Conservation (phyloP, 2,888 invertebrate genomes). For the Stratiomys singularior region DNA sequence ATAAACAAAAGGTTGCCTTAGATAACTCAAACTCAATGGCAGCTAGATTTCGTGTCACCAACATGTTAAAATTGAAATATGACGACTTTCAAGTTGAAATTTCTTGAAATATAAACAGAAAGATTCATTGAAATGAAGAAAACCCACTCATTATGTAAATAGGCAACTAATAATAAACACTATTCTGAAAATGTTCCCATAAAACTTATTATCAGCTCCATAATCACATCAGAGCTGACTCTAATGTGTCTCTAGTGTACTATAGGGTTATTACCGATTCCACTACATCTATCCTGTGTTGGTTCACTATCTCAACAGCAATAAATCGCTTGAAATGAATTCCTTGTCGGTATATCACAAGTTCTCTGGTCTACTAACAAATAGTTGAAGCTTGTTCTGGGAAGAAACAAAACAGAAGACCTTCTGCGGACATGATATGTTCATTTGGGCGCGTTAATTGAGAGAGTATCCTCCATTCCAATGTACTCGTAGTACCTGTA, state of each 20-base stretch:
- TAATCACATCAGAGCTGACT: not conserved
- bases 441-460: conserved; percentile 29
- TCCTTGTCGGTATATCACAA: conserved; percentile 26
- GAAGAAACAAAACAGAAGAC: conserved; percentile 1
- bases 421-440: conserved; percentile 11
- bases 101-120: no score
- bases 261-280: conserved; percentile 8
- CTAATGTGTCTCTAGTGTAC: conserved; percentile 24
- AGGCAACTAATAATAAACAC: not conserved
- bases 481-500: not conserved
- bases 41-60: no score
- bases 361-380: not conserved
- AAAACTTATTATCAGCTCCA: conserved; percentile 1
- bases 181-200: conserved; percentile 3
- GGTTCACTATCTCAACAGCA: conserved; percentile 18
- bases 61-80: no score
- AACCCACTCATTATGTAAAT: no score
- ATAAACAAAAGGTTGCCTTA: no score
- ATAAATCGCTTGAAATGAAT: conserved; percentile 40
- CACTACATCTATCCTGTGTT: not conserved
- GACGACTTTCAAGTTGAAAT: no score
- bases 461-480: not conserved
- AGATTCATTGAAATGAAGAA: no score
- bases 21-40: no score
- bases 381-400: not conserved